Percentiles rank a stretch among this genome's conserved stretches.
phyloP scores from a whole-genome alignment of 2,888 invertebrate species.

The Chymomyza procnemis region DNA sequence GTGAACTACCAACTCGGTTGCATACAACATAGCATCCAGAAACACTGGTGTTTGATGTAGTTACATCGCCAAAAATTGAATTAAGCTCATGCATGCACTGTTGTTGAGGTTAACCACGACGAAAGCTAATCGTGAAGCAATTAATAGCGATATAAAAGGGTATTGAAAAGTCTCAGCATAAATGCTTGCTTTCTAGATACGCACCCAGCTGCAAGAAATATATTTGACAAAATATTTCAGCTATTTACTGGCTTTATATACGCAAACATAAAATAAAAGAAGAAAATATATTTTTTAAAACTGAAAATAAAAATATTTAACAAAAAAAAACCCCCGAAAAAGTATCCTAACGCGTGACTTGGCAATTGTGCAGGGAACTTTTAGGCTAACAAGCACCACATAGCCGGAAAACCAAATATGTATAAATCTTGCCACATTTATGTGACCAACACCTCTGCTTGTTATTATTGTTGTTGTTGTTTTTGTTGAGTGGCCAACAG shows the following conservation, averaged over 20 bases:
- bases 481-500: constrained; percentile 1
- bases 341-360: background rate
- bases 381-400: constrained; percentile 68
- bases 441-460: constrained; percentile 47
- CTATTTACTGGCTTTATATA: constrained; percentile 55
- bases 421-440: constrained; percentile 69
- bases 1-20: too few species aligned
- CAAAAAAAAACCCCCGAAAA: background rate
- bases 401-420: constrained; percentile 59
- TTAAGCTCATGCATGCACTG: too few species aligned
- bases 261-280: background rate
- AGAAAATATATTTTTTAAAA: background rate
- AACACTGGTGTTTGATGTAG: too few species aligned
- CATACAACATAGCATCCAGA: too few species aligned
- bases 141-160: too few species aligned
- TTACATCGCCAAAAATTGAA: too few species aligned
- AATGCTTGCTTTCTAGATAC: background rate
- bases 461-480: constrained; percentile 19
- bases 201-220: constrained; percentile 37
- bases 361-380: constrained; percentile 39
- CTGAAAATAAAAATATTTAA: background rate
- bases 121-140: too few species aligned
- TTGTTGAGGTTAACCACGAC: too few species aligned
- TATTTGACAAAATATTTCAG: constrained; percentile 66
- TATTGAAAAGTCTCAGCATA: too few species aligned